Evolutionary conservation across 35 echinoderm and acorn worm species (phyloP).

Genomic region (Acanthaster planci): DNA sequence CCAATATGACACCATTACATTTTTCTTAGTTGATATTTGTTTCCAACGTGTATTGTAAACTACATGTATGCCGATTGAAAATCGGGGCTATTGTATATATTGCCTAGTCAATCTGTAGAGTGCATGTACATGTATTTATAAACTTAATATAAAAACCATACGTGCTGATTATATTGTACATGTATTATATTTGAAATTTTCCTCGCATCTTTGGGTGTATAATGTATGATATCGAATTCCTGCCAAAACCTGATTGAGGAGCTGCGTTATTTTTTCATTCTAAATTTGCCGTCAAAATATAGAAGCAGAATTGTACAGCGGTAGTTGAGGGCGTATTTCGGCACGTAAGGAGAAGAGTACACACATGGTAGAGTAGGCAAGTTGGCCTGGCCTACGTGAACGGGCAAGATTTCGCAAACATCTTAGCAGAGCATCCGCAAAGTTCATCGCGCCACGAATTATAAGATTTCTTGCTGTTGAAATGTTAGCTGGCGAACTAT

Average conservation of each 20-base stretch:
- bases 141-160: neutral
- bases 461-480: no score
- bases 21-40: no score
- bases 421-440: no score
- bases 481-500: no score
- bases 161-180: constrained; percentile 18
- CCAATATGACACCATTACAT: no score
- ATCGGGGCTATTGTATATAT: neutral
- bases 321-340: neutral
- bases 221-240: constrained; percentile 11
- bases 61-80: no score
- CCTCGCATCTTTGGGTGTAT: constrained; percentile 1
- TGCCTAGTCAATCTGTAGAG: neutral
- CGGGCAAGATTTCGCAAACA: no score
- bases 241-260: constrained; percentile 1
- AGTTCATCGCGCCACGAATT: no score
- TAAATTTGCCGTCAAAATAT: neutral
- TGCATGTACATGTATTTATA: constrained; percentile 22
- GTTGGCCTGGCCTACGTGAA: no score
- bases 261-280: constrained; percentile 17
- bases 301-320: neutral
- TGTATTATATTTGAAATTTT: constrained; percentile 10
- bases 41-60: no score
- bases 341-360: no score
- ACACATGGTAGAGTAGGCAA: no score